phyloP scores from a whole-genome alignment of 1,140 invertebrate species.

The Aphelinus certus region DNA sequence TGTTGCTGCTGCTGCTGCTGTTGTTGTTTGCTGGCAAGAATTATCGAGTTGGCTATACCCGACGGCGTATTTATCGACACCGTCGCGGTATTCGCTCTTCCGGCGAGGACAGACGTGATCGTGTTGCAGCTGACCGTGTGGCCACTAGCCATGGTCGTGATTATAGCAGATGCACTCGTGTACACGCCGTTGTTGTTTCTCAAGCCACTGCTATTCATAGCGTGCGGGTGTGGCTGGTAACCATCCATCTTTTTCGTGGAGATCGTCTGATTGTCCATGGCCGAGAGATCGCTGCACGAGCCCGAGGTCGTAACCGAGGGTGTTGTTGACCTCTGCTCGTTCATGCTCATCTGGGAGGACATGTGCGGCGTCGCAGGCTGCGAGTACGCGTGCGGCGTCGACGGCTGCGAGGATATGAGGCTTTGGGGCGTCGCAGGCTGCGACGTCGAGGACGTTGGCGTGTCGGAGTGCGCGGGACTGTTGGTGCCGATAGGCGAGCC shows the following conservation, averaged over 20 bases:
- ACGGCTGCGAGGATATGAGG: slow-evolving; percentile 59
- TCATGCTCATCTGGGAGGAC: slow-evolving; percentile 37
- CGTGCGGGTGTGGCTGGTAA: slow-evolving; percentile 59
- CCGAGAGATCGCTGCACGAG: slow-evolving; percentile 6
- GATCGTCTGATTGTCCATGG: slow-evolving; percentile 40
- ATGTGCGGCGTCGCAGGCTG: slow-evolving; percentile 61
- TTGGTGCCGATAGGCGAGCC: slow-evolving; percentile 72
- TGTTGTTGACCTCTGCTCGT: slow-evolving; percentile 53
- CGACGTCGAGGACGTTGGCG: slow-evolving; percentile 55
- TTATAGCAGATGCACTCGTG: slow-evolving; percentile 59
- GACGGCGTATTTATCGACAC: slow-evolving; percentile 76
- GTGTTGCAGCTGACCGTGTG: slow-evolving; percentile 79
- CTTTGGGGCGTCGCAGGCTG: slow-evolving; percentile 61
- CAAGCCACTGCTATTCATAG: slow-evolving; percentile 47
- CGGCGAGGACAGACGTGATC: slow-evolving; percentile 80
- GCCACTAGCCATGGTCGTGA: slow-evolving; percentile 80
- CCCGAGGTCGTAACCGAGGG: slow-evolving; percentile 25
- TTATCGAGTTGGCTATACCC: slow-evolving; percentile 56
- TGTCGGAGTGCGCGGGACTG: slow-evolving; percentile 61
- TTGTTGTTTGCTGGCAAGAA: slow-evolving; percentile 53
- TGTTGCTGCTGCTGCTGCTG: slow-evolving; percentile 48
- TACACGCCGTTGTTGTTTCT: slow-evolving; percentile 39
- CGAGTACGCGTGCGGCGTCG: slow-evolving; percentile 60
- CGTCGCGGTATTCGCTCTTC: slow-evolving; percentile 77
- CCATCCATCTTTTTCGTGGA: slow-evolving; percentile 21